Base-by-base conservation (phyloP, 2,888 invertebrate species). In the Omphaloscelis lunosa region DNA sequence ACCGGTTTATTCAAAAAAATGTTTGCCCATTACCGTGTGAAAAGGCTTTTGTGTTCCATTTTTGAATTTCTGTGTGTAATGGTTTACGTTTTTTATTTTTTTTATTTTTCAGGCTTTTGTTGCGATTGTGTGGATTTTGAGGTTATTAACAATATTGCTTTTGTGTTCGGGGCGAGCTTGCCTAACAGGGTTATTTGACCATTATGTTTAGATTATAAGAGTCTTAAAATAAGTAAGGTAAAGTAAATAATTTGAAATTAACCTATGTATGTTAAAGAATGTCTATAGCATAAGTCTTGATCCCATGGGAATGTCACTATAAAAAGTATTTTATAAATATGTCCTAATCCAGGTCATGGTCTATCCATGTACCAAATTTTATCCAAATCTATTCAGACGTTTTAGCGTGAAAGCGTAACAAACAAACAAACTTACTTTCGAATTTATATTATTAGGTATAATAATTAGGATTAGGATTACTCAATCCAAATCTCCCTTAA, bases 1-100 rank as follows among this genome's bases (percentile, higher is more conserved):
- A 67, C 53, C n/a, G 39, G 82, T 70, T 66, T 58, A 70, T 81
- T 59, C 3, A 53, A 61, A 71, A 73, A 80, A 84, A 84, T 72
- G 39, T 58, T 39, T 59, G 58, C 29, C 82, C 66, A 66, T 85
- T 81, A 73, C 8, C 45, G 48, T 29, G 34, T 69, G 65, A 81
- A 81, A n/a, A 73, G 41, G 12, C 41, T 71, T 58, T 69, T 85
- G 51, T 68, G 48, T n/a, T 84, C 39, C 48, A 41, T 79, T 66
- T 66, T 34, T 56, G 15, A 65, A 65, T 63, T 51, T 45, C 53
- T 79, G 79, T 79, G 34, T 51, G 17, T 66, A 83, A 80, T 79
- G 59, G 51, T n/a, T n/a, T 53, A 48, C n/a, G 23, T 59, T 77
- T 65, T 73, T 39, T 5, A 12, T 7, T 76, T 72, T 11, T 11